Evolutionary conservation across 2,113 vertebrate species (phyloP), one percentile per base, ranked within the genome.

Genomic region (Choloepus hoffmanni): DNA sequence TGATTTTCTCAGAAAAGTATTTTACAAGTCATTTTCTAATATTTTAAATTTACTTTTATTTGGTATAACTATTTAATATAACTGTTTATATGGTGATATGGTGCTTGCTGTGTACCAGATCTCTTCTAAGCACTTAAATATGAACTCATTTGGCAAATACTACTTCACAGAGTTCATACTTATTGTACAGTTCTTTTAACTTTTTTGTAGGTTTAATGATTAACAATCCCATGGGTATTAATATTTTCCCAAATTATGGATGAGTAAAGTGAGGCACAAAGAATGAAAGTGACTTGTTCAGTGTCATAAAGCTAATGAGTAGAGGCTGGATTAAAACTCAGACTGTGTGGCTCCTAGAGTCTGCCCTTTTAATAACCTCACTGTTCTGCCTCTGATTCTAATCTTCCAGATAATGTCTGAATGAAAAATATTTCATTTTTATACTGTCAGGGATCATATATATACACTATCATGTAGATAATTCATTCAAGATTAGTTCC

Each of bases 21-120:
- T 95, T 76, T 92, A 77, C 0, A 90, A 67, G 63, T 95, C 7
- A 92, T 73, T 93, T 94, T 84, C 65, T 85, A 11, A 45, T 72
- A 78, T 26, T 90, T 87, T 92, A 85, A 79, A 84, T 90, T 94
- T 86, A 67, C 43, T 86, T 95, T 82, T 68, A 82, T 76, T 88
- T 92, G 67, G 72, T 68, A 73, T 68, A 89, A 68, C 43, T 88
- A 13, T n/a, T 91, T 91, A 81, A 21, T 16, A 24, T 85, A 50
- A 79, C 45, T 28, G 24, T 10, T 11, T 50, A 72, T 14, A 16
- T 85, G 81, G 43, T 85, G 40, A 63, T 89, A 28, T 36, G 58
- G 12, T 92, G 60, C 24, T 91, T 85, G 60, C 28, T 77, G 13
- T 91, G 28, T 85, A 21, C 53, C 50, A 83, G 28, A 85, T 73